Evolutionary conservation across 2,113 vertebrate species (phyloP), one percentile per base, ranked within the genome.

Genomic region (Sapayoa aenigma): DNA sequence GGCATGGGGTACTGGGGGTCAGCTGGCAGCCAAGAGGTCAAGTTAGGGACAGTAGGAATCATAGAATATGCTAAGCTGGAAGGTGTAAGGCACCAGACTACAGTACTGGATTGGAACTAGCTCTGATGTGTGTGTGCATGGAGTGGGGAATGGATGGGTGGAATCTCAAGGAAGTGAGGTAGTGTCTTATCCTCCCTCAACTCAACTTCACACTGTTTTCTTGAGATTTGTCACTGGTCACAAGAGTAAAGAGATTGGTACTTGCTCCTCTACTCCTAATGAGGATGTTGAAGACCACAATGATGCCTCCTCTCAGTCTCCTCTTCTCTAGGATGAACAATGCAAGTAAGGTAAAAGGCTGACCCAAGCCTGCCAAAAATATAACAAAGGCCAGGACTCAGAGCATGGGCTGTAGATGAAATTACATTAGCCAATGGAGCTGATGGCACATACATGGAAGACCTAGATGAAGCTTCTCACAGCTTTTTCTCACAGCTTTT

Each of bases 391-490:
- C 8, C n/a, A 74, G 23, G 49, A 92, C 8, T 44, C 14, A 20
- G 24, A 9, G 14, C 35, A 62, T 41, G 3, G 11, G 11, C 5
- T 18, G 74, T 35, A 80, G 49, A 5, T 67, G 18, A 69, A 84
- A 50, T 0, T 0, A 11, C 22, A 23, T 9, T 30, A 62, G 18
- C 4, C 9, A 21, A 16, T 9, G 3, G 6, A 5, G 9, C 21
- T 74, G 24, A 65, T 41, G 35, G 5, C 12, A 35, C 18, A 33
- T 35, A 41, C 11, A 15, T 11, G 3, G 25, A 74, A 68, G 33
- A 31, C 37, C 14, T 41, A 69, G 24, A 56, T 23, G 14, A 52
- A 15, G 7, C 11, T 56, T 63, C 20, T 56, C 14, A 39, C 5
- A 63, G 21, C 4, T 62, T 31, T 56, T 71, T 76, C 53, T 68